These are phyloP conservation scores for Schizopygopsis malacanthus DNA, from an alignment of 2,797 vertebrate species.

Conservation along the genomic window DNA sequence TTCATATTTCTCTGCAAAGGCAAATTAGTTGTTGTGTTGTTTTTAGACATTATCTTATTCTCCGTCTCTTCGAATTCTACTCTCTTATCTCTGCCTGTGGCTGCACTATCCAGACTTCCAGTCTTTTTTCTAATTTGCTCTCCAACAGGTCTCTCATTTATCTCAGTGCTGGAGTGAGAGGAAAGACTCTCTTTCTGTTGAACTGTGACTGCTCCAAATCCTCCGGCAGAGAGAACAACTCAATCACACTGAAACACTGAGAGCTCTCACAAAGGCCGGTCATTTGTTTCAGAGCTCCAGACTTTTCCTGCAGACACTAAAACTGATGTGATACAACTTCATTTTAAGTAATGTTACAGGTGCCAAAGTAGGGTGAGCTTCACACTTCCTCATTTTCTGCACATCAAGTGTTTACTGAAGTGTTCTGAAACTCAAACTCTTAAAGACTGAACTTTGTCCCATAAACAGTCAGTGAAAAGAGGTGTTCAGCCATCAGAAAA, in stretches of 20 bases:
- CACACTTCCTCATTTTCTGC: neutral
- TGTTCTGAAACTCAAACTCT: neutral
- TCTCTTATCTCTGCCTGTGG: neutral
- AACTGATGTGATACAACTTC: constrained; percentile 26
- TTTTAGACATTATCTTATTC: constrained; percentile 31
- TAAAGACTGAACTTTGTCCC: neutral
- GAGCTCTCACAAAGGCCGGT: constrained; percentile 9
- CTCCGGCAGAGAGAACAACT: constrained; percentile 35
- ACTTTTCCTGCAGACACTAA: constrained; percentile 29
- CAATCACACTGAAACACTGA: constrained; percentile 38
- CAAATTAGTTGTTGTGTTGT: constrained; percentile 56
- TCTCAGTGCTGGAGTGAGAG: constrained; percentile 41
- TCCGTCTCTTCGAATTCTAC: neutral
- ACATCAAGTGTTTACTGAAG: neutral
- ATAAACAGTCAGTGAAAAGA: neutral
- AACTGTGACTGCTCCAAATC: constrained; percentile 39
- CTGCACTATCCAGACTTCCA: neutral
- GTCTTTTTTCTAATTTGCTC: constrained; percentile 38
- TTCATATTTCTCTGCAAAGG: constrained; percentile 40
- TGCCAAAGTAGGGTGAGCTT: neutral
- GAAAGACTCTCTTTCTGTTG: constrained; percentile 39
- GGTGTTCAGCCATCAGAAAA: neutral
- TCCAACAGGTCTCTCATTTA: constrained; percentile 49
- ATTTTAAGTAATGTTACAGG: constrained; percentile 8
- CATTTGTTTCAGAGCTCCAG: constrained; percentile 36